Evolutionary conservation across 2,888 invertebrate species (phyloP), one percentile per base, ranked within the genome.

Genomic region (Oasisia sp.): DNA sequence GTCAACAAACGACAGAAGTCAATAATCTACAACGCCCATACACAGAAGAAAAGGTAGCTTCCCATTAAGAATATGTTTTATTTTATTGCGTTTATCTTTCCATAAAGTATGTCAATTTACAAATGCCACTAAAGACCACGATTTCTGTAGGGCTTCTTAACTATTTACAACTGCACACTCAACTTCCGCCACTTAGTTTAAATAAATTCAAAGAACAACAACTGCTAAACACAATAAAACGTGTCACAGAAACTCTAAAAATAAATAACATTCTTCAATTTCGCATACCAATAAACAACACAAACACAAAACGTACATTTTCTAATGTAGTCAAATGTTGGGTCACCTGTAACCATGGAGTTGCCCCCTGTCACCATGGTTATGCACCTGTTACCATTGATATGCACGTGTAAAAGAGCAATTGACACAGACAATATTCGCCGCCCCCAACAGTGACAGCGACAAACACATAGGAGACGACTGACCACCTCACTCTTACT

Each of bases 141-240:
- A 38, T n/a, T 74, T 19, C n/a, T 27, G 74, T 74, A 74, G 74
- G 74, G 74, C n/a, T 19, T 74, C 7, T 27, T 27, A 74, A 74
- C 74, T 74, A 74, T 19, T 74, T 27, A 19, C 27, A 27, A 74
- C 74, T 74, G 74, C 27, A 74, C 74, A 74, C n/a, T 74, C n/a
- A 74, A 74, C n/a, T 74, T 74, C 74, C 27, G 74, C 19, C 74
- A 74, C 74, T 74, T 74, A 74, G 9, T 56, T 56, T 14, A 56
- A 56, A 56, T 2, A 8, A 19, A 74, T 74, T 74, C 27, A 74
- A 74, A 74, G 74, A 74, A 74, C 74, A 27, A 74, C 74, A 74
- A 74, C 74, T 74, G 74, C 74, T 74, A 74, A 74, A 27, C 74
- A 74, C 74, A 74, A 74, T 74, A 74, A 74, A 74, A 74, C 19